Conservation (phyloP, 2,888 invertebrate species). For the Pilophorus perplexus region DNA sequence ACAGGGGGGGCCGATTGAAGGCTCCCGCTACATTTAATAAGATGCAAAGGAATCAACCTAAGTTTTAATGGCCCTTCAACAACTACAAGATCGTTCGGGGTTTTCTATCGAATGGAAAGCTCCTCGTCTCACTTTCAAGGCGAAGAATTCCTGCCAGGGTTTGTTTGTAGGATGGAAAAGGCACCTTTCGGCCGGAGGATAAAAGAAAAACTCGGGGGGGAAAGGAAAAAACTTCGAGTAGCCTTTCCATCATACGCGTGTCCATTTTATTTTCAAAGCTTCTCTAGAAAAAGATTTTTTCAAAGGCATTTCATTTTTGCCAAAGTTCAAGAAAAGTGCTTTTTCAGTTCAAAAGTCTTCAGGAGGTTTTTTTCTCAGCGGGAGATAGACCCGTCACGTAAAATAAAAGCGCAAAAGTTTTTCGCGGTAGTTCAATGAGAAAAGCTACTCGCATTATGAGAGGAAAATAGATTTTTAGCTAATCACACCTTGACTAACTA, state of each 20-base stretch:
- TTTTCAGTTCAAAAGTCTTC: background rate
- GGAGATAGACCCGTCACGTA: background rate
- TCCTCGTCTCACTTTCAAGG: constrained; percentile 26
- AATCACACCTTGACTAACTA: too few species aligned
- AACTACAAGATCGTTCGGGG: constrained; percentile 17
- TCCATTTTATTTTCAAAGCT: too few species aligned
- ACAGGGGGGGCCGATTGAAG: background rate
- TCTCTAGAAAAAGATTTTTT: too few species aligned
- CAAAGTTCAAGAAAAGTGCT: too few species aligned
- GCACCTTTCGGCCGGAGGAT: background rate
- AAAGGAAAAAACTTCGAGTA: background rate
- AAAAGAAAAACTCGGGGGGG: background rate
- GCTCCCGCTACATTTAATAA: constrained; percentile 25
- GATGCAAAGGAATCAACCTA: constrained; percentile 34
- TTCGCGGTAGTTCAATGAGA: too few species aligned
- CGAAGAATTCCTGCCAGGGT: background rate
- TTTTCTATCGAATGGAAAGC: constrained; percentile 7
- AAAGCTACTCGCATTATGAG: too few species aligned
- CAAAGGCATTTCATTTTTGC: too few species aligned
- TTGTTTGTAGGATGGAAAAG: background rate
- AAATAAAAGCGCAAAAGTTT: background rate
- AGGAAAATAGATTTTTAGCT: too few species aligned
- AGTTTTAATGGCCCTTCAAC: constrained; percentile 35
- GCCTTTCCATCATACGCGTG: background rate
- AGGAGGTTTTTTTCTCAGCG: background rate